These are phyloP conservation scores for Cyprinus carpio DNA, from an alignment of 2,113 vertebrate species.

Conservation along the genomic window DNA sequence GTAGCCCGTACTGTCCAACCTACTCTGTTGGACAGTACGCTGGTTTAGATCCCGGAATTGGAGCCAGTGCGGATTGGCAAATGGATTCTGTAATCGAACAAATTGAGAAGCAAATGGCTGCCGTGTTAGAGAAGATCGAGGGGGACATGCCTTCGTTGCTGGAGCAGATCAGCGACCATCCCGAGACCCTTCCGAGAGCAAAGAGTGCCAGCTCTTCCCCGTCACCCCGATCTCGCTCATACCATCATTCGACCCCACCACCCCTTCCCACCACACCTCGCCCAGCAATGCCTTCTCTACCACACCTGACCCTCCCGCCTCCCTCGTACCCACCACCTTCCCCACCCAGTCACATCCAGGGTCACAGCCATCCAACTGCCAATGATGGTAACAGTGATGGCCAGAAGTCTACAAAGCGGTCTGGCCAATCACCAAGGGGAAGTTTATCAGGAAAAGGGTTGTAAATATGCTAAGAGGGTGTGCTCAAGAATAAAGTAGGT, in stretches of 20 bases:
- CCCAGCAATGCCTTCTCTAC: slow-evolving; percentile 29
- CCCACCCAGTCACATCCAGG: slow-evolving; percentile 64
- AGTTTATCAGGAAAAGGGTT: slow-evolving; percentile 66
- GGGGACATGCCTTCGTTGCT: slow-evolving; percentile 81
- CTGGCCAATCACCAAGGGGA: slow-evolving; percentile 69
- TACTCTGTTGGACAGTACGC: slow-evolving; percentile 69
- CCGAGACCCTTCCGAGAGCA: slow-evolving; percentile 63
- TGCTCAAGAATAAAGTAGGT: slow-evolving; percentile 5
- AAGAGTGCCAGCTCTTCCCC: slow-evolving; percentile 72
- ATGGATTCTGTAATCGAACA: slow-evolving; percentile 82
- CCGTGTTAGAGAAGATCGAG: slow-evolving; percentile 81
- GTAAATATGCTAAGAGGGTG: slow-evolving; percentile 25
- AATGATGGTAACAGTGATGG: slow-evolving; percentile 67
- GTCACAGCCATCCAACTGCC: slow-evolving; percentile 50
- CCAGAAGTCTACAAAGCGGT: slow-evolving; percentile 58
- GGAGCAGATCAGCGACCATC: slow-evolving; percentile 80
- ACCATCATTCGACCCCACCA: slow-evolving; percentile 63
- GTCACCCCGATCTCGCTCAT: slow-evolving; percentile 60
- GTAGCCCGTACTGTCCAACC: slow-evolving; percentile 69
- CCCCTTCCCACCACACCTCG: slow-evolving; percentile 53
- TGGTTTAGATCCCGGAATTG: slow-evolving; percentile 63
- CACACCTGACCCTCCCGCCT: slow-evolving; percentile 50
- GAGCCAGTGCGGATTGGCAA: slow-evolving; percentile 74
- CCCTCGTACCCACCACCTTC: slow-evolving; percentile 59
- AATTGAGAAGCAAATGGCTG: slow-evolving; percentile 82